Conservation (phyloP, 2,113 vertebrate genomes). For the Chascanopsetta lugubris region DNA sequence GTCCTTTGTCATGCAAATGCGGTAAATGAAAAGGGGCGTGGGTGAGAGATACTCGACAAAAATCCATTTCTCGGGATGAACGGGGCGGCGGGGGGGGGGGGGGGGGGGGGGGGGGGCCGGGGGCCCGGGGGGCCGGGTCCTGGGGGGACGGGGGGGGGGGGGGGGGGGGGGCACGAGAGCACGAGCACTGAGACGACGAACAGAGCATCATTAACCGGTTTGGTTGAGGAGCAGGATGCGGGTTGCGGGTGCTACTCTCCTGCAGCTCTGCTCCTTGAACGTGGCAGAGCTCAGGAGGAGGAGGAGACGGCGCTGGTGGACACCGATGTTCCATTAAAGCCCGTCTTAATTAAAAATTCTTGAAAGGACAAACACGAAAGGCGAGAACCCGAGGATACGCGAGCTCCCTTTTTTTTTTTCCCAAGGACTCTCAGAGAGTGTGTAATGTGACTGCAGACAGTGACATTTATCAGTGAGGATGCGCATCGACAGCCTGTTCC, state of each 20-base stretch:
- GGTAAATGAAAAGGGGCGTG: constrained; percentile 49
- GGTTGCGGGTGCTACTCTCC: constrained; percentile 20
- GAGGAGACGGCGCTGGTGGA: constrained; percentile 40
- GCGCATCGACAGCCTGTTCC: constrained; percentile 58
- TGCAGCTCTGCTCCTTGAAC: constrained; percentile 40
- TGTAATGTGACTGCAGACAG: constrained; percentile 72
- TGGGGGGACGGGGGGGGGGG: too few species aligned
- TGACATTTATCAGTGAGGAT: constrained; percentile 60
- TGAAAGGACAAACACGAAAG: constrained; percentile 48
- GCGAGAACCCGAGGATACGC: constrained; percentile 50
- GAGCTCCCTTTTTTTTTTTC: constrained; percentile 43
- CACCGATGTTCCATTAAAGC: constrained; percentile 47
- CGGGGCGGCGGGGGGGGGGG: too few species aligned
- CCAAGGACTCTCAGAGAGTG: constrained; percentile 69
- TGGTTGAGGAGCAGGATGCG: constrained; percentile 35
- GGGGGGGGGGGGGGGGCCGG: too few species aligned
- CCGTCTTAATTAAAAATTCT: constrained; percentile 70
- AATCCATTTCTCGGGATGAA: constrained; percentile 44
- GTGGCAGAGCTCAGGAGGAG: constrained; percentile 47
- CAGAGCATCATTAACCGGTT: constrained; percentile 38
- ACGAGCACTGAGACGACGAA: constrained; percentile 37
- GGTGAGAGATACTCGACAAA: constrained; percentile 39
- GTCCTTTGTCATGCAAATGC: constrained; percentile 64
- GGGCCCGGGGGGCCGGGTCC: too few species aligned
- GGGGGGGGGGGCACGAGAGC: too few species aligned